Base-by-base conservation (phyloP, 2,888 invertebrate species). In the Hydropsyche betteni region DNA sequence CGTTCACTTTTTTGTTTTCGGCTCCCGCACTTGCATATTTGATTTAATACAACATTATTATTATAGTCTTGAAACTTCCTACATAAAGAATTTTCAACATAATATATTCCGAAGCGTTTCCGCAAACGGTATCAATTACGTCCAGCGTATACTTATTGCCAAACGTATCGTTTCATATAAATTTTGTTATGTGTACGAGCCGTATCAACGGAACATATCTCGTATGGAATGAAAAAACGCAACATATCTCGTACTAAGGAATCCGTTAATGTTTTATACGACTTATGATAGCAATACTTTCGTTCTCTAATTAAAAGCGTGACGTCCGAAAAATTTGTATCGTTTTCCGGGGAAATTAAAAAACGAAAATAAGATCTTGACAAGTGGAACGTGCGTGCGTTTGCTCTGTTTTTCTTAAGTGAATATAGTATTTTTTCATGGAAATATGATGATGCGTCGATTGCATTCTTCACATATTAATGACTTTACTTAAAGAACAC, bases 41-140 rank as follows among this genome's bases (percentile, higher is more conserved):
- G 64, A 64, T 36, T 33, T 64, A 64, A 33, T 36, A 33, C 34
- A 10, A 12, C n/a, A 36, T 24, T 34, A 64, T 64, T 34, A 34
- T 61, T 10, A 10, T 33, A n/a, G 34, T 12, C 34, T 24, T 10
- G 44, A 44, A 12, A 64, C 34, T 64, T 64, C 64, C 64, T 64
- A 64, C 44, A 10, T 2, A 44, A 4, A 44, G 7, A 6, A 64
- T 36, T 64, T 64, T 64, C 36, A n/a, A 12, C 34, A 64, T 64
- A 64, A 64, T 64, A 12, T 36, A 64, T 64, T 64, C 64, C 24
- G 36, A n/a, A 34, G 36, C n/a, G 34, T 64, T 64, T 64, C 64
- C 64, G 64, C n/a, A 64, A 24, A 36, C 64, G 5, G 24, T 34
- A 64, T 64, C 34, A 64, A 44, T 36, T 64, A 64, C 64, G 64